Base-by-base conservation (phyloP, 2,888 invertebrate genomes). In the Aquatica leii region DNA sequence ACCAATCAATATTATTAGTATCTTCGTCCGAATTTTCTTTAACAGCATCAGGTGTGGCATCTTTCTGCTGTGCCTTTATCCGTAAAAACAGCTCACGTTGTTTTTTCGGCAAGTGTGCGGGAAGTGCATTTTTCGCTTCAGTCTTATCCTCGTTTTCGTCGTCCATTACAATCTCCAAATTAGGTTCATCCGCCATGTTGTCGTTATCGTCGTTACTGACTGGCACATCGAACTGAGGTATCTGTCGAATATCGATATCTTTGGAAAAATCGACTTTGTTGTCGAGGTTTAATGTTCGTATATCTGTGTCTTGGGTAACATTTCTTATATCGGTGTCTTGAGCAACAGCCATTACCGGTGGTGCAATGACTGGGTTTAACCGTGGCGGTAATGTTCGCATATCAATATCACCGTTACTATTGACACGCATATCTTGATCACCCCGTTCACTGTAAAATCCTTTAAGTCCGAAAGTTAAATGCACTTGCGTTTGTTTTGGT, bases 11-110 rank as follows among this genome's bases (percentile, higher is more conserved):
- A 43, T 72, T 72, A 2, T 74, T 75, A 11, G 78, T 73, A 24
- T 61, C 67, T n/a, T 64, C 65, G 17, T 40, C 49, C 1, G 53
- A 49, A 11, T 14, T 43, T 5, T 65, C 59, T 12, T 74, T 65
- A 43, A 80, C 78, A 1, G 78, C 77, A 59, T 82, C 80, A 54
- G 76, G 71, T 18, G 82, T 74, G 52, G 83, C 84, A 61, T 85
- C 84, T 61, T 86, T 82, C 70, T 89, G 88, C 65, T 88, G 88
- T 49, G 88, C 87, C 69, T 88, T 87, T 66, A 90, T 89, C 61
- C 90, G 80, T 77, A 87, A 79, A 70, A 88, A 88, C 34, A 91
- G 79, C 69, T 90, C 89, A 55, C 87, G 83, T 69, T 89, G 89
- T 71, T 85, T 87, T 68, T 87, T 87, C 1, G 90, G 89, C 61